Evolutionary conservation across 2,888 invertebrate species (phyloP).

Genomic region (Panzeria rudis): DNA sequence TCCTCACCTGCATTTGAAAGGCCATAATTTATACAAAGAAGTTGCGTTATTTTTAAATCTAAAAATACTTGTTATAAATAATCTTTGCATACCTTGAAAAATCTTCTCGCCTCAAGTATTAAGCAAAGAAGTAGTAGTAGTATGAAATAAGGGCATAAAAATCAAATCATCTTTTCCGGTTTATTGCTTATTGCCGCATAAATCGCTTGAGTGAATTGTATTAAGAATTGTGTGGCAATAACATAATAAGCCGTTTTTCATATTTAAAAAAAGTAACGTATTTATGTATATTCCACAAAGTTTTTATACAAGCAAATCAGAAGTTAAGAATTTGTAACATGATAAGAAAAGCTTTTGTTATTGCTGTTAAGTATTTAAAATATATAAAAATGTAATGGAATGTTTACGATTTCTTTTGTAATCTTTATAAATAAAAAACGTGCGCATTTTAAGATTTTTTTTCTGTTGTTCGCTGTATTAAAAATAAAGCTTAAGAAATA

Average conservation of each 20-base stretch:
- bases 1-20: slow-evolving; percentile 27
- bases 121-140: background rate
- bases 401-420: slow-evolving; percentile 28
- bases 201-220: slow-evolving; percentile 77
- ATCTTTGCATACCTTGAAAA: slow-evolving; percentile 40
- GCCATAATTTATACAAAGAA: slow-evolving; percentile 8
- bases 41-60: background rate
- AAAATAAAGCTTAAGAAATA: background rate
- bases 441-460: slow-evolving; percentile 1
- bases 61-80: slow-evolving; percentile 24
- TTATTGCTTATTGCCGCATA: slow-evolving; percentile 81
- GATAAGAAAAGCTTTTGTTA: slow-evolving; percentile 9
- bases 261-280: slow-evolving; percentile 35
- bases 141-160: slow-evolving; percentile 38
- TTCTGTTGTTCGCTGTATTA: background rate
- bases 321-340: slow-evolving; percentile 8
- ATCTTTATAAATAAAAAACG: slow-evolving; percentile 24
- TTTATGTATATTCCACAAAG: background rate
- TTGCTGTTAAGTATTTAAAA: slow-evolving; percentile 39
- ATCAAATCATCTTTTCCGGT: slow-evolving; percentile 81
- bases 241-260: slow-evolving; percentile 55
- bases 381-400: slow-evolving; percentile 53
- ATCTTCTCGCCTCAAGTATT: slow-evolving; percentile 52
- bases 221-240: slow-evolving; percentile 43
- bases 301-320: slow-evolving; percentile 4